Base-by-base conservation (phyloP, 2,888 invertebrate genomes). In the Cephus pygmeus region DNA sequence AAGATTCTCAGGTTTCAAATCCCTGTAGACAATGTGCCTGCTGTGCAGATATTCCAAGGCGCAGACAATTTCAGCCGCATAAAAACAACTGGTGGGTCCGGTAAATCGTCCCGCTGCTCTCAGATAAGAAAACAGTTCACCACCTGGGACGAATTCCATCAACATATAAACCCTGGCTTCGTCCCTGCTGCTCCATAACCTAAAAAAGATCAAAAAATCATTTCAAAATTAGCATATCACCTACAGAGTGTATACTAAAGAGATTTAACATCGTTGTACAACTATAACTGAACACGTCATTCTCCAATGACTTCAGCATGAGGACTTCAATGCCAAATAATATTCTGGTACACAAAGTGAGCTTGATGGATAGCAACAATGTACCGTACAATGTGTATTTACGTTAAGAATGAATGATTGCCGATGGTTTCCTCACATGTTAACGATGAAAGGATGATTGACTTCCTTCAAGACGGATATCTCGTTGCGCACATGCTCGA, bases 401-500 rank as follows among this genome's bases (percentile, higher is more conserved):
- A 40, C 23, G 23, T 23, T 40, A 40, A 2, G 40, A 40, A 40
- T 40, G 23, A 40, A 40, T 40, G 6, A 23, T 40, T 23, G 40
- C 15, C 6, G 23, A 40, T 23, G 15, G 23, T 40, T 40, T 40
- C 40, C 97, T 95, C 93, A 97, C 97, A 98, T 93, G 91, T 97
- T 97, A 79, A 99, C 98, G 89, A 99, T 96, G 93, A 99, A 99
- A 76, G 99, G 99, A 93, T 99, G 98, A 87, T 96, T 94, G 86
- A 99, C 96, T 93, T 97, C 96, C 82, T 96, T 94, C 81, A 99
- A 94, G 87, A 99, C 98, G 87, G 95, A 96, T 92, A 98, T 98
- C 93, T 99, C 99, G 92, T 98, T 99, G 93, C 97, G 97, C 81
- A 99, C 98, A 92, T 99, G 99, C 88, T 98, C 98, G 86, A 98